Evolutionary conservation across 1,140 invertebrate genomes (phyloP), one percentile per base, ranked within the genome.

Genomic region (Solenopsis fugax): DNA sequence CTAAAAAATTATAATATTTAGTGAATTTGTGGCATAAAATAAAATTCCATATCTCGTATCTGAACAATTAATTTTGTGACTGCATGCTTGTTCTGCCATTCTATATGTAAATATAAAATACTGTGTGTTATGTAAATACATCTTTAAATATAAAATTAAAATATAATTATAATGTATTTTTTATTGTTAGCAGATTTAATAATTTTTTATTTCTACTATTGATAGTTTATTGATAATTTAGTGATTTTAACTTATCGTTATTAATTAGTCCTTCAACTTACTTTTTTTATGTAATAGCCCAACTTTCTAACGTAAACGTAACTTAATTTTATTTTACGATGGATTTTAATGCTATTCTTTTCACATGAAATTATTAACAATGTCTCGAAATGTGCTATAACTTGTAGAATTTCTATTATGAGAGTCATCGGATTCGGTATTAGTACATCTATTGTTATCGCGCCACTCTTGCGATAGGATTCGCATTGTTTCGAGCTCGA

Each of bases 401-500:
- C 52, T 54, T 56, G 5, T 21, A 9, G 16, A 71, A 71, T 24
- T 4, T 34, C 1, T n/a, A 7, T 18, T 37, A 34, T 37, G 21
- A 6, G 37, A 71, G 13, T 45, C 64, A 82, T 34, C n/a, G 48
- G 10, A 82, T 58, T 82, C 16, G 52, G 12, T 72, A 72, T 82
- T 72, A 52, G 13, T n/a, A 13, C 18, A 41, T 0, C 48, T 50
- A 72, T 82, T 69, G 67, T 58, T 18, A 12, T 12, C 34, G 54
- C 24, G n/a, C 13, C 6, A 29, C 24, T 73, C 16, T 34, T 72
- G 45, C 78, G 24, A 56, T 21, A 37, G 13, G 16, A 24, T 52
- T n/a, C 34, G 86, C 56, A 41, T 73, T 71, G 85, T 77, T 81
- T 78, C 24, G 48, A 67, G 18, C 41, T 86, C 37, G 45, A 64